Evolutionary conservation across 23 tunicate genomes (phyloP).

Genomic region (Trididemnum clinides): DNA sequence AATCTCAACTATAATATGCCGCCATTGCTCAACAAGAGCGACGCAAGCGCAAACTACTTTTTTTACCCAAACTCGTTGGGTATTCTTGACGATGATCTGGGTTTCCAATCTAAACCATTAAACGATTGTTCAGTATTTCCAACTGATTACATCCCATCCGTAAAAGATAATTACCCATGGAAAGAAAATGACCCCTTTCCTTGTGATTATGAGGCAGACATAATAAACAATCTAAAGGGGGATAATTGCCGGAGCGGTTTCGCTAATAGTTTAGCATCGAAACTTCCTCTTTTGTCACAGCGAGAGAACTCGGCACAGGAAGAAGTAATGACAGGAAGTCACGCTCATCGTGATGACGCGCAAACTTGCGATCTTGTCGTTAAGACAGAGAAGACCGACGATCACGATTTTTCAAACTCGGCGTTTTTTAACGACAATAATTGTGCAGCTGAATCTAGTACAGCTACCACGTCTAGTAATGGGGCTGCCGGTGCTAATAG

Average conservation of each 20-base stretch:
- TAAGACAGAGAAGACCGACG: slow-evolving; percentile 35
- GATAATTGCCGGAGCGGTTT: background rate
- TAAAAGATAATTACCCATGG: background rate
- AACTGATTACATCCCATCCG: background rate
- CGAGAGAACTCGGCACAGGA: background rate
- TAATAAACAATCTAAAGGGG: background rate
- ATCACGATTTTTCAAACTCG: slow-evolving; percentile 26
- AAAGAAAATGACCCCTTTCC: background rate
- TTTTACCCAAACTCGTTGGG: background rate
- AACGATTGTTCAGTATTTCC: background rate
- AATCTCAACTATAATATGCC: background rate
- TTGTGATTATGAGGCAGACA: background rate
- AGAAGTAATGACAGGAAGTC: slow-evolving; percentile 25
- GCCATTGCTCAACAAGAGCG: background rate
- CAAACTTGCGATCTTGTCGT: background rate
- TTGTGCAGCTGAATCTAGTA: background rate
- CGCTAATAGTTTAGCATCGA: slow-evolving; percentile 61
- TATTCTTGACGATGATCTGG: background rate
- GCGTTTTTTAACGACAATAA: background rate
- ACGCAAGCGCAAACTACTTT: background rate
- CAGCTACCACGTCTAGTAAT: too few relatives aligned
- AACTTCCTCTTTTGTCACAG: slow-evolving; percentile 51
- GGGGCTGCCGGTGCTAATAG: too few relatives aligned
- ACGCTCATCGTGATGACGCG: slow-evolving; percentile 20
- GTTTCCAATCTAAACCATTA: background rate